Percentiles rank a stretch among this genome's conserved stretches.
Conservation (phyloP, 1,140 invertebrate species). For the Vollenhovia emeryi region DNA sequence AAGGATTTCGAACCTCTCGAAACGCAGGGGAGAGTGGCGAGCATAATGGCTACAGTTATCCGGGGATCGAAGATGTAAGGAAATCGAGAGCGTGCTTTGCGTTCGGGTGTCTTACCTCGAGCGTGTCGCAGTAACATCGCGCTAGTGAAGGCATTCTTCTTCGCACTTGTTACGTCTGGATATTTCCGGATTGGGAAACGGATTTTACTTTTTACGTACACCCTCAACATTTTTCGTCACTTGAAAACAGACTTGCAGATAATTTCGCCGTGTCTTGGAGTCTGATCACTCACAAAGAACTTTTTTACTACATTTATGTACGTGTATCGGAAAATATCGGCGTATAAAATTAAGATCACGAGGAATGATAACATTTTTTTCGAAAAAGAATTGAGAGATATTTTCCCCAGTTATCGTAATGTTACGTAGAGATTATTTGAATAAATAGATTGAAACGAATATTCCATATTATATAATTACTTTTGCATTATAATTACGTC, state of each 20-base stretch:
- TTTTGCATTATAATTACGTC: not conserved
- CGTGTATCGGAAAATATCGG: not conserved
- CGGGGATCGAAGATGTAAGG: slow-evolving; percentile 9
- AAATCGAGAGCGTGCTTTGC: slow-evolving; percentile 37
- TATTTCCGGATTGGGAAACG: not conserved
- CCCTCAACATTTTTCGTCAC: not conserved
- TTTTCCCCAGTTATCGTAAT: not conserved
- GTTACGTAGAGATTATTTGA: not conserved
- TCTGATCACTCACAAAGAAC: not conserved
- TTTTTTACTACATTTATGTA: not conserved
- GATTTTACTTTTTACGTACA: not conserved
- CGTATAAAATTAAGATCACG: not conserved
- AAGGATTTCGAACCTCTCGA: slow-evolving; percentile 38
- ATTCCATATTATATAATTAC: not conserved
- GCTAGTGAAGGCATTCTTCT: not conserved
- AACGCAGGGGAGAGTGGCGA: not conserved
- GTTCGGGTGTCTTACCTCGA: slow-evolving; percentile 10
- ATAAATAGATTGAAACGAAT: not conserved
- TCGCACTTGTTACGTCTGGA: not conserved
- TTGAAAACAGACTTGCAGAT: not conserved
- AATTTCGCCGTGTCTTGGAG: not conserved
- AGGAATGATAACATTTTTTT: not conserved
- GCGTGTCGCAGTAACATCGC: not conserved
- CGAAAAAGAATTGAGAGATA: not conserved
- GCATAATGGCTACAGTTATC: slow-evolving; percentile 43